phyloP scores from a whole-genome alignment of 2,888 invertebrate genomes.

The Atrina japonica region DNA sequence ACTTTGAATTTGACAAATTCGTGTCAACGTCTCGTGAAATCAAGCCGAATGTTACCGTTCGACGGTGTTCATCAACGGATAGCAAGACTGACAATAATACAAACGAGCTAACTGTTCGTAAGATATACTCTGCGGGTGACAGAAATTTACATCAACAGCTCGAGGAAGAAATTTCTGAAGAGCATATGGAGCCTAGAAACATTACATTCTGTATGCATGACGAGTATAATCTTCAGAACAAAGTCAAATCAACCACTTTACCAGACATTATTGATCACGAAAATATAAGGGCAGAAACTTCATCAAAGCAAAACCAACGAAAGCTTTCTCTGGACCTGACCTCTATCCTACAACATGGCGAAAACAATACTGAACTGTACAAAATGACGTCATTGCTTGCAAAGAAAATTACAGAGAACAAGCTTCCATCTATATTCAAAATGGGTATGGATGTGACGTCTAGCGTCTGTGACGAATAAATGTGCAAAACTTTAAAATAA shows the following conservation, averaged over 20 bases:
- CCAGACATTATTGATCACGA: constrained; percentile 14
- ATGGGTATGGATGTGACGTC: not conserved
- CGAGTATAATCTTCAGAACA: no score
- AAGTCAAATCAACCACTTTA: not conserved
- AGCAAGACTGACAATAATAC: no score
- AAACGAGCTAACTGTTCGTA: not conserved
- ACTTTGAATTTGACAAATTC: constrained; percentile 24
- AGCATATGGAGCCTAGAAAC: not conserved
- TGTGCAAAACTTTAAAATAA: no score
- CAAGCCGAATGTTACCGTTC: not conserved
- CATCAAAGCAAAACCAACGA: not conserved
- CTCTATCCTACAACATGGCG: constrained; percentile 17
- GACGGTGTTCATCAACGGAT: not conserved
- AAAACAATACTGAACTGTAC: constrained; percentile 32
- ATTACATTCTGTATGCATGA: no score
- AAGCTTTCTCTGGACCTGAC: constrained; percentile 19
- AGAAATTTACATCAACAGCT: not conserved
- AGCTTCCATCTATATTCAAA: constrained; percentile 28
- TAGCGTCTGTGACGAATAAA: no score
- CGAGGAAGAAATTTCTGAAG: not conserved
- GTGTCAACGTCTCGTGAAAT: not conserved
- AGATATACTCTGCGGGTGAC: no score
- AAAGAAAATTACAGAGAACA: constrained; percentile 24
- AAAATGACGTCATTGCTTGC: constrained; percentile 18
- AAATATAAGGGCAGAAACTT: not conserved